phyloP scores from a whole-genome alignment of 64 coral and sea anemone genomes.

The Pocillopora damicornis region DNA sequence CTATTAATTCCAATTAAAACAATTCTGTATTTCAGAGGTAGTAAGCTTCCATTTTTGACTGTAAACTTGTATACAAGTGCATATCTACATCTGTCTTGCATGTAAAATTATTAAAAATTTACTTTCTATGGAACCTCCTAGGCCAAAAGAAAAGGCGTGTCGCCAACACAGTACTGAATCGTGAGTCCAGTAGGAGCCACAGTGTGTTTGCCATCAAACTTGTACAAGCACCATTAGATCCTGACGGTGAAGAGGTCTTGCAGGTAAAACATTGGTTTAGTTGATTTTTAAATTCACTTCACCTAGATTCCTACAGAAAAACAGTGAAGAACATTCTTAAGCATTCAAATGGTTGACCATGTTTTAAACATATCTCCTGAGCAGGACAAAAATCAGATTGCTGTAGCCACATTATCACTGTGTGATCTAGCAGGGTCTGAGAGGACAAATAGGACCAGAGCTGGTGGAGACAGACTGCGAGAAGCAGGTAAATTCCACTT shows the following conservation, averaged over 20 bases:
- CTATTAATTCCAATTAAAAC: too few species aligned
- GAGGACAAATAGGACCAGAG: constrained; percentile 85
- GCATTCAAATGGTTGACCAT: neutral
- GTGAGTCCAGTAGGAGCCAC: constrained; percentile 91
- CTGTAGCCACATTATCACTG: constrained; percentile 82
- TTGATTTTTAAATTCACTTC: neutral
- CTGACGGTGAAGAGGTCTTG: constrained; percentile 93
- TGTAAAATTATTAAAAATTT: too few species aligned
- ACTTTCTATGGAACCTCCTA: neutral
- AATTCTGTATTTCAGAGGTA: too few species aligned
- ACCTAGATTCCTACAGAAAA: neutral
- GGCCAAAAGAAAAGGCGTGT: constrained; percentile 94
- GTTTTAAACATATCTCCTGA: neutral
- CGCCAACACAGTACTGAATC: constrained; percentile 82
- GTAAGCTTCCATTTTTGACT: too few species aligned
- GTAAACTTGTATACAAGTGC: too few species aligned
- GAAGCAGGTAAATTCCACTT: constrained; percentile 71
- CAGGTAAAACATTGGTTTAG: constrained; percentile 28
- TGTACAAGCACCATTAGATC: constrained; percentile 86
- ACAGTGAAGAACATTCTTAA: neutral
- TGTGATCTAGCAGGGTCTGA: constrained; percentile 99
- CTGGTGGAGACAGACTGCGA: constrained; percentile 85
- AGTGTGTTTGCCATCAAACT: constrained; percentile 95
- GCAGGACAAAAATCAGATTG: constrained; percentile 88
- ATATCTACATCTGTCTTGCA: too few species aligned